phyloP scores from a whole-genome alignment of 2,888 invertebrate species.

The Encarsia formosa region DNA sequence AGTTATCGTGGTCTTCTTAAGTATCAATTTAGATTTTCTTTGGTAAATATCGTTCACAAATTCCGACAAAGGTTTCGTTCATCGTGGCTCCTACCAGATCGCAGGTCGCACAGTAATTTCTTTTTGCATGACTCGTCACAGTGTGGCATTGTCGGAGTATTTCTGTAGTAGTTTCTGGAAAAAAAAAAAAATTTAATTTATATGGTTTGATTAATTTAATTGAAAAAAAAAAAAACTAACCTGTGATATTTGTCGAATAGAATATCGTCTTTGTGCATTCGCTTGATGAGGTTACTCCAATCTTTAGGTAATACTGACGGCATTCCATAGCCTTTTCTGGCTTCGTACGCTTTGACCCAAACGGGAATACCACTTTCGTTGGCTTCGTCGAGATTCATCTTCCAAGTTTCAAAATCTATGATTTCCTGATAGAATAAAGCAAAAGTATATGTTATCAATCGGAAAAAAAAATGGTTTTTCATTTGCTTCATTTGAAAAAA shows the following conservation, averaged over 20 bases:
- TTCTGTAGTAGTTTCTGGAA: slow-evolving; percentile 22
- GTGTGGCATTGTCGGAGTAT: slow-evolving; percentile 13
- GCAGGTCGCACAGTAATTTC: slow-evolving; percentile 12
- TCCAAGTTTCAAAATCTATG: slow-evolving; percentile 23
- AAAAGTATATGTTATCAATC: too few relatives aligned
- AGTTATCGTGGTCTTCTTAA: too few relatives aligned
- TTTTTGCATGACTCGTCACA: slow-evolving; percentile 9
- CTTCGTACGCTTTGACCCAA: slow-evolving; percentile 21
- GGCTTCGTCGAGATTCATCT: slow-evolving; percentile 23
- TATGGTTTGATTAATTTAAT: too few relatives aligned
- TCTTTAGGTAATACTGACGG: slow-evolving; percentile 14
- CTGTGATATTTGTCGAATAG: slow-evolving; percentile 19
- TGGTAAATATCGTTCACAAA: too few relatives aligned
- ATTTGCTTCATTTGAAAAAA: background rate
- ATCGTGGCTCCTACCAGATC: slow-evolving; percentile 17
- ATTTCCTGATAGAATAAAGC: slow-evolving; percentile 4
- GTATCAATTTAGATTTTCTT: too few relatives aligned
- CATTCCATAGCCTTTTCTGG: slow-evolving; percentile 16
- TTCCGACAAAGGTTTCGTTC: slow-evolving; percentile 12
- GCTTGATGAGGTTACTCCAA: slow-evolving; percentile 15
- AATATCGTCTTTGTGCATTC: slow-evolving; percentile 1
- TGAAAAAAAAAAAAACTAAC: slow-evolving; percentile 5
- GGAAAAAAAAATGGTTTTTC: background rate
- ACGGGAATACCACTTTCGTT: slow-evolving; percentile 15
- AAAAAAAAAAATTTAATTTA: too few relatives aligned